Conservation (phyloP, 2,888 invertebrate genomes). For the Eurytoma californica region DNA sequence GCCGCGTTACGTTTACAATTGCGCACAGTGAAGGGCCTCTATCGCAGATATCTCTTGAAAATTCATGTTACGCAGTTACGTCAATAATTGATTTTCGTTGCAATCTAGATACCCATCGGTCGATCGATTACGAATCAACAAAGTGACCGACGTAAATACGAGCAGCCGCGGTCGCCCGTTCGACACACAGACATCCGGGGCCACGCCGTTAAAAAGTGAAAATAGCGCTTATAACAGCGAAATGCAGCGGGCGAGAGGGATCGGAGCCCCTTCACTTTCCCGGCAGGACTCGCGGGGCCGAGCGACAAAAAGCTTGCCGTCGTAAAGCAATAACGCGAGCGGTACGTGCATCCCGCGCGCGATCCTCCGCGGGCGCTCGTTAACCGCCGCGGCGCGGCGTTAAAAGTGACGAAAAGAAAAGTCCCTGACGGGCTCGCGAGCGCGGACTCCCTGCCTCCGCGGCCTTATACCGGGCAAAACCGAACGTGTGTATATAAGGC, state of each 20-base stretch:
- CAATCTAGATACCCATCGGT: no score
- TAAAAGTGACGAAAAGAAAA: conserved; percentile 49
- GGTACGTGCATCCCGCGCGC: conserved; percentile 10
- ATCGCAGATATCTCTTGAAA: no score
- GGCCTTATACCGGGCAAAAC: not conserved
- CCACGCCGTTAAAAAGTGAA: conserved; percentile 42
- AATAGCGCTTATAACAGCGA: conserved; percentile 27
- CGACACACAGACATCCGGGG: no score
- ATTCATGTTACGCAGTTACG: no score
- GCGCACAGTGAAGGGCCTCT: no score
- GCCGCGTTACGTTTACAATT: no score
- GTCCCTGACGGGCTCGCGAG: conserved; percentile 15
- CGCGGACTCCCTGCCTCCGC: no score
- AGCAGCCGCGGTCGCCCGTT: no score
- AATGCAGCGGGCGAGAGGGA: not conserved
- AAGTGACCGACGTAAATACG: no score
- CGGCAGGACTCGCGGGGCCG: not conserved
- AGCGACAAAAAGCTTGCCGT: conserved; percentile 24
- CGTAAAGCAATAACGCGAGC: conserved; percentile 29
- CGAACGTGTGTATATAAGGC: not conserved
- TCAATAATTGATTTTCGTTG: no score
- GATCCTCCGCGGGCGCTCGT: conserved; percentile 37
- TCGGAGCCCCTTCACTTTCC: conserved; percentile 46
- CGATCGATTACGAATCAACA: no score
- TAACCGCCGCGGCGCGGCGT: conserved; percentile 1